Evolutionary conservation across 2,113 vertebrate genomes (phyloP).

Genomic region (Mesembrinibis cayennensis): DNA sequence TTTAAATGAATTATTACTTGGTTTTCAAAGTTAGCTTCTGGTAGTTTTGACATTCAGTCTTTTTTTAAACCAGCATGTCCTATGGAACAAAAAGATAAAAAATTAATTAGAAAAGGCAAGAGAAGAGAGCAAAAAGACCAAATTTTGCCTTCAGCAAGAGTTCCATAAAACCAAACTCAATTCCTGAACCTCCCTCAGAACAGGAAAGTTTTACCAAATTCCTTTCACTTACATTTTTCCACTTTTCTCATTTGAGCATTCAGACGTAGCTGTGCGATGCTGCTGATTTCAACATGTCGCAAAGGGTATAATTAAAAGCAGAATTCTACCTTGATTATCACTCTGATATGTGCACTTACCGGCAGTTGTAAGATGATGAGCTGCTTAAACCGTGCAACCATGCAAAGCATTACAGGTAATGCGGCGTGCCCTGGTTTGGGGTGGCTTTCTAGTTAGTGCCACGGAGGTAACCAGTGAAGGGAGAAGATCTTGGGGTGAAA

Average conservation of each 20-base stretch:
- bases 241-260: not conserved
- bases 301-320: slow-evolving; percentile 43
- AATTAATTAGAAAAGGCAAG: slow-evolving; percentile 6
- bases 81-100: not conserved
- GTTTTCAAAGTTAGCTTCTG: not conserved
- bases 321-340: slow-evolving; percentile 41
- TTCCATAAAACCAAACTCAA: not conserved
- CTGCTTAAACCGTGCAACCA: not conserved
- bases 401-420: not conserved
- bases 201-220: not conserved
- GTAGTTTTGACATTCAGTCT: not conserved
- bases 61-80: not conserved
- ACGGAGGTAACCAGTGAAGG: accelerated
- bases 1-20: slow-evolving; percentile 20
- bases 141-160: not conserved
- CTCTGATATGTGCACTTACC: not conserved
- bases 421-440: accelerated
- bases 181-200: not conserved
- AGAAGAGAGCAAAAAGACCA: not conserved
- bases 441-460: not conserved
- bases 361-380: not conserved
- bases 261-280: not conserved
- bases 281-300: not conserved
- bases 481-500: not conserved
- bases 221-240: not conserved